phyloP scores from a whole-genome alignment of 2,113 vertebrate species.

The Xiphophorus maculatus region DNA sequence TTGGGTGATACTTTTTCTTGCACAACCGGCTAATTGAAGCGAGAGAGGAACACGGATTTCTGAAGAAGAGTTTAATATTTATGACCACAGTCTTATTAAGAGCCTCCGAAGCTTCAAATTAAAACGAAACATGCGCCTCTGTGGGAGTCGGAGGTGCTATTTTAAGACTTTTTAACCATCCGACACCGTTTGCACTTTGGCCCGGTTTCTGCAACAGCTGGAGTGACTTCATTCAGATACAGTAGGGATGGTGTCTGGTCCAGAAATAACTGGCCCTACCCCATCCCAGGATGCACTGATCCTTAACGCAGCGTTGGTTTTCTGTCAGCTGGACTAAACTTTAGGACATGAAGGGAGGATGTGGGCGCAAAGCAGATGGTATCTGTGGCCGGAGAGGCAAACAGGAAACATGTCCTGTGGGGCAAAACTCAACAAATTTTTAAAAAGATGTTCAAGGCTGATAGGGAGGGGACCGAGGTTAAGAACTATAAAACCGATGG shows the following conservation, averaged over 20 bases:
- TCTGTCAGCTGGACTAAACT: slow-evolving; percentile 48
- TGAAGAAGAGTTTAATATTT: background rate
- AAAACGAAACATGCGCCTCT: slow-evolving; percentile 12
- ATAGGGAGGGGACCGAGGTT: background rate
- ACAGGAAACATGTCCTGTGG: slow-evolving; percentile 73
- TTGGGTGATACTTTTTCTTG: slow-evolving; percentile 21
- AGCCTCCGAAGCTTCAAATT: background rate
- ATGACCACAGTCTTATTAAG: background rate
- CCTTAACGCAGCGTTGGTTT: slow-evolving; percentile 39
- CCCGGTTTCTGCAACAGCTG: slow-evolving; percentile 54
- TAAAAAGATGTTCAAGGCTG: slow-evolving; percentile 24
- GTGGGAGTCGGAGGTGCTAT: slow-evolving; percentile 40
- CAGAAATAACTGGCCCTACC: slow-evolving; percentile 58
- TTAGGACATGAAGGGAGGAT: slow-evolving; percentile 42
- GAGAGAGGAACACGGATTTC: slow-evolving; percentile 27
- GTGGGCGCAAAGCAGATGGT: slow-evolving; percentile 58
- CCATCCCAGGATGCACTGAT: slow-evolving; percentile 26
- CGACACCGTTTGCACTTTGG: slow-evolving; percentile 52
- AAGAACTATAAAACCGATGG: background rate
- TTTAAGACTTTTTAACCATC: slow-evolving; percentile 52
- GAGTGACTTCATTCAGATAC: slow-evolving; percentile 56
- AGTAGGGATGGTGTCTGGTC: slow-evolving; percentile 36
- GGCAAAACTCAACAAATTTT: slow-evolving; percentile 33
- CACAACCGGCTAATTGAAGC: background rate
- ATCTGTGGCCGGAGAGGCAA: slow-evolving; percentile 60